Evolutionary conservation across 2,113 vertebrate species (phyloP), one percentile per base, ranked within the genome.

Genomic region (Mola mola): DNA sequence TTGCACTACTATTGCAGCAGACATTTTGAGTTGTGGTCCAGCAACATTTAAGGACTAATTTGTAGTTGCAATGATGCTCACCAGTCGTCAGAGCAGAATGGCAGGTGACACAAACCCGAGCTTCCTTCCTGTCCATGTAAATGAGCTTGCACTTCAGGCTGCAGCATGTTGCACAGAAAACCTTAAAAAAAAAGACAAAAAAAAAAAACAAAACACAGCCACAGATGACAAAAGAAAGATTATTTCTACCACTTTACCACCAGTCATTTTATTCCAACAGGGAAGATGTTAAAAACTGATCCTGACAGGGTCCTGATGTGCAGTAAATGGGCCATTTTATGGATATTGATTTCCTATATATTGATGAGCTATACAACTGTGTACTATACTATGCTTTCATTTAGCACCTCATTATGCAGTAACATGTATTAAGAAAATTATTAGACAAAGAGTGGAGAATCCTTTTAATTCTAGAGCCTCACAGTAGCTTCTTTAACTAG

Each of bases 51-150:
- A 40, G 36, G 56, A 58, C 25, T 50, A 12, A 3, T 15, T 2
- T 60, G 6, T 36, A 3, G 36, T 19, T 41, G 17, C 1, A 7
- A 3, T 10, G 37, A 26, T 25, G 70, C 96, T 96, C 88, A 99
- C 97, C 95, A 64, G 89, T 95, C 66, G 93, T 95, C 25, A 99
- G 91, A 3, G 96, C 93, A 22, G 94, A 94, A 76, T 98, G 94
- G 87, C 97, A 99, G 87, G 96, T 97, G 33, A 98, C 90, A 83
- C 97, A 99, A 42, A 99, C 97, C 19, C 97, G 88, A 4, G 96
- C 97, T 79, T 99, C 97, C 75, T 98, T 98, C 59, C 93, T 90
- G 78, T 98, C 97, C 97, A 99, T 97, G 87, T 98, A 97, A 29
- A 91, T 75, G 66, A 99, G 91, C 56, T 94, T 94, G 88, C 94